These are phyloP conservation scores for Xenopus petersii DNA, from an alignment of 2,797 vertebrate species.

Conservation along the genomic window DNA sequence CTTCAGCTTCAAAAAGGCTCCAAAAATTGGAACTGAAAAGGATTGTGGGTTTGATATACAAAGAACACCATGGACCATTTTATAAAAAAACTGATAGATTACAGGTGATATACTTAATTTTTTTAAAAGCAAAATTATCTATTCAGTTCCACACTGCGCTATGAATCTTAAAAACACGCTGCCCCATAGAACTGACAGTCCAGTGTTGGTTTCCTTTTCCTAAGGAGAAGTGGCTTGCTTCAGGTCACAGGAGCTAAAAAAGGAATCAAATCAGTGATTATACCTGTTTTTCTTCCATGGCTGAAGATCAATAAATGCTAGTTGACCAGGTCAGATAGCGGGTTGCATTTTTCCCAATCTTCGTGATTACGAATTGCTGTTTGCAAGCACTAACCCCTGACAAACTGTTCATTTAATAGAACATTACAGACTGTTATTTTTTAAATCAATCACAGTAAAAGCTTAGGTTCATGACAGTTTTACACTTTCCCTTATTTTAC, in stretches of 20 bases:
- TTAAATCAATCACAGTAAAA: not conserved
- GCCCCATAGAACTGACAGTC: no score
- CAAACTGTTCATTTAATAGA: conserved; percentile 6
- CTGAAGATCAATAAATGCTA: not conserved
- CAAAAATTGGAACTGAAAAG: no score
- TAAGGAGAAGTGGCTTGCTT: not conserved
- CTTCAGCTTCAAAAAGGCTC: no score
- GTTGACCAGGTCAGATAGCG: not conserved
- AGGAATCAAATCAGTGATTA: not conserved
- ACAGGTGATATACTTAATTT: no score
- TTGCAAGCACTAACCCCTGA: conserved; percentile 1
- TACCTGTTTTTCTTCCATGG: not conserved
- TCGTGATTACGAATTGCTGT: not conserved
- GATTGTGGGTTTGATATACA: no score
- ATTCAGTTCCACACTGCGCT: no score
- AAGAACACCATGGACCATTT: no score
- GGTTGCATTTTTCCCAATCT: not conserved
- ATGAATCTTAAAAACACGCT: no score
- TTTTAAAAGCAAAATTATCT: no score
- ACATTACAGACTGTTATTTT: conserved; percentile 4
- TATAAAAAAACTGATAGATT: no score
- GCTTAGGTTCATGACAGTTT: not conserved
- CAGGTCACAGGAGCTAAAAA: not conserved
- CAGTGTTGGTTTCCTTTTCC: no score
- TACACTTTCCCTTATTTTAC: conserved; percentile 4